These are phyloP conservation scores for Drosophila imparisetae DNA, from an alignment of 2,888 invertebrate species.

Conservation along the genomic window DNA sequence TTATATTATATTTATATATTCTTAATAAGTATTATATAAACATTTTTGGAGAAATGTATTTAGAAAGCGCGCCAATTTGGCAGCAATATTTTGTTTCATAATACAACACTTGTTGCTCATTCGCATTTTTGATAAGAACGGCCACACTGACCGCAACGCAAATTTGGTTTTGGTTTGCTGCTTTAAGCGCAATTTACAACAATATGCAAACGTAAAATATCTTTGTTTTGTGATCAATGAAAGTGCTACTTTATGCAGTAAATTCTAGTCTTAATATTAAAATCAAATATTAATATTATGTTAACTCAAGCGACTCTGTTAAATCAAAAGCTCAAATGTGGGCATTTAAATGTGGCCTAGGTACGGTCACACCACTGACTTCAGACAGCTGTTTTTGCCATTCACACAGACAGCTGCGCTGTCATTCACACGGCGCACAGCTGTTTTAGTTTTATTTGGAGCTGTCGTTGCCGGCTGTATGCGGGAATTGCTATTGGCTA, in stretches of 20 bases:
- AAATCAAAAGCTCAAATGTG: background rate
- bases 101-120: conserved; percentile 35
- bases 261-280: background rate
- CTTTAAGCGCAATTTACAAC: background rate
- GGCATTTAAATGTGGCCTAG: background rate
- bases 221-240: background rate
- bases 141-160: background rate
- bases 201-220: background rate
- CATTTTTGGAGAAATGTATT: background rate
- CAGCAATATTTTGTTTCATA: background rate
- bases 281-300: background rate
- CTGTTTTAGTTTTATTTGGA: conserved; percentile 37
- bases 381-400: conserved; percentile 20
- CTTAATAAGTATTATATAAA: background rate
- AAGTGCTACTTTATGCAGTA: background rate
- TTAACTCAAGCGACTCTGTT: conserved; percentile 1
- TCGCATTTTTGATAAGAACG: conserved; percentile 10
- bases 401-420: conserved; percentile 32
- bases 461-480: conserved; percentile 21
- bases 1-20: background rate
- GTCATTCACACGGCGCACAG: conserved; percentile 41
- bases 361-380: conserved; percentile 35
- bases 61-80: conserved; percentile 32
- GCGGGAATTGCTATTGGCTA: conserved; percentile 20
- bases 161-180: background rate